Evolutionary conservation across 2,888 invertebrate genomes (phyloP), one percentile per base, ranked within the genome.

Genomic region (Scelioninae gen. 1): DNA sequence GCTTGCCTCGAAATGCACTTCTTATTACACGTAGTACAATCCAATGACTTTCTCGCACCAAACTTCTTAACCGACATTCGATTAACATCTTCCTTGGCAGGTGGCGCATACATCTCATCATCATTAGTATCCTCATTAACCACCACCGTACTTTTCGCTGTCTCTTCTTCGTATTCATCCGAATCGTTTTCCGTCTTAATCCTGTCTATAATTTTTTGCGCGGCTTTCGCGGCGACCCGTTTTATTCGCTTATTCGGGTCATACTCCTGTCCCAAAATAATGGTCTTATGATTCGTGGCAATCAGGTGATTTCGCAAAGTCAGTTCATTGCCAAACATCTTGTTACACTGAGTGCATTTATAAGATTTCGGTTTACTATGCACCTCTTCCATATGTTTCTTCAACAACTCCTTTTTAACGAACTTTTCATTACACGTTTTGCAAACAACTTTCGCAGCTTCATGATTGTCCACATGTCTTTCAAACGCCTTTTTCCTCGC

Each of bases 281-380:
- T 87, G 0, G 92, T 92, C 45, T 89, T 92, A 65, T 92, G 92
- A 87, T 88, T 90, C 0, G 91, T 92, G 3, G 91, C 91, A 75
- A 92, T 89, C n/a, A 92, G 49, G 85, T 92, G 92, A 86, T 92
- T 92, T n/a, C 92, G 86, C 34, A 92, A 80, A 0, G 91, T 92
- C 7, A 92, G 83, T 32, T 92, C 92, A 40, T 91, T 92, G 0
- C 88, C 88, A 75, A 92, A 92, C 0, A 75, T 85, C 72, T 92
- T 92, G 55, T 86, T 87, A 38, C 92, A 92, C 11, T 92, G 87
- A 0, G 90, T 91, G 56, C 92, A 92, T 40, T 88, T 89, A 72
- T 87, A 92, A 0, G 85, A 71, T 71, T 89, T 90, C 40, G 71
- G 82, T 87, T 62, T 85, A 34, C 13, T 84, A 74, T 88, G 90